phyloP scores from a whole-genome alignment of 2,888 invertebrate genomes.

The Polyploca ridens region DNA sequence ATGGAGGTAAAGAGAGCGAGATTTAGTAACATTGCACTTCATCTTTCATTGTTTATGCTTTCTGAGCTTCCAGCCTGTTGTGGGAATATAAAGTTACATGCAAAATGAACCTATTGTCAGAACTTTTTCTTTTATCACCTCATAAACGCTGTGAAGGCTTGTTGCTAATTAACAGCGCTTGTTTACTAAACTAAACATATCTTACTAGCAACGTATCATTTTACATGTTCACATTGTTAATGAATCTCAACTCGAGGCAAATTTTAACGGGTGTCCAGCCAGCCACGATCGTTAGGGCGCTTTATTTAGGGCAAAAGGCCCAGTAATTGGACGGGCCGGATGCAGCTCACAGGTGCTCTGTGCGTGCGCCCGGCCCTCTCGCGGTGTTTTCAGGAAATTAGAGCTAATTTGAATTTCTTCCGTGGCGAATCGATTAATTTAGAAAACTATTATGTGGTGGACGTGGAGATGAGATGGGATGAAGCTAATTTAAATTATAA shows the following conservation, averaged over 20 bases:
- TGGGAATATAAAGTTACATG: constrained; percentile 13
- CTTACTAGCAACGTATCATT: constrained; percentile 14
- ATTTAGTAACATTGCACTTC: constrained; percentile 38
- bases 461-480: background rate
- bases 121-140: constrained; percentile 9
- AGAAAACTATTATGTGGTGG: constrained; percentile 50
- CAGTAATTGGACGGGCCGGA: constrained; percentile 77
- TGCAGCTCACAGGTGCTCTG: constrained; percentile 72
- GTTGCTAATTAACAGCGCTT: constrained; percentile 5
- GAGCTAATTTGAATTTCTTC: constrained; percentile 79
- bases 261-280: constrained; percentile 61
- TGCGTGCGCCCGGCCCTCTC: constrained; percentile 72
- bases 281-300: constrained; percentile 61
- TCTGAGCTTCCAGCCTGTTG: constrained; percentile 38
- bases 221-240: constrained; percentile 49
- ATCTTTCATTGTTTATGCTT: constrained; percentile 43
- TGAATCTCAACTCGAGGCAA: constrained; percentile 49
- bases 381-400: constrained; percentile 70
- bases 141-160: background rate
- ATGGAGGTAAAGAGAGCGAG: constrained; percentile 35
- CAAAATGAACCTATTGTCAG: constrained; percentile 1
- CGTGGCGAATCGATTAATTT: constrained; percentile 71
- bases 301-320: constrained; percentile 71
- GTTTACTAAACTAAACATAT: constrained; percentile 17
- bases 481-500: constrained; percentile 1